Evolutionary conservation across 1,140 invertebrate species (phyloP), one percentile per base, ranked within the genome.

Genomic region (Pissodes strobi): DNA sequence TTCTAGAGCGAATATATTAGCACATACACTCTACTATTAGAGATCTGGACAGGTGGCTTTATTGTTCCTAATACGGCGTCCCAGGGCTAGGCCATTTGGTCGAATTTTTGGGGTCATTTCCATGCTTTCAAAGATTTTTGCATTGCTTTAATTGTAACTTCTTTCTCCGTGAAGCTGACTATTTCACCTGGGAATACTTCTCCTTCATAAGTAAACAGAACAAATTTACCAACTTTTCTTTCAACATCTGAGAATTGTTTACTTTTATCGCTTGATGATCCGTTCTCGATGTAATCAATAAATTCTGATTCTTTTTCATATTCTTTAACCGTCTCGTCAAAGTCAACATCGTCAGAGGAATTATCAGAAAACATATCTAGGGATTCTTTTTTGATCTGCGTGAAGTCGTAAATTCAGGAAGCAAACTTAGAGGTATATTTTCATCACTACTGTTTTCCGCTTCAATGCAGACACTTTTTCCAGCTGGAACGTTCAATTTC

Each of bases 301-400:
- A 55, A 55, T 9, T 34, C 25, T 41, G 41, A 9, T 45, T 19
- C 18, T 45, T 34, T 55, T 55, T 8, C 22, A 10, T 55, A 38
- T 21, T 55, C 51, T 37, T 41, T 22, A 10, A 10, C 12, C 8
- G 30, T 30, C 25, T 34, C 51, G 22, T 55, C 51, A 55, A 55
- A 55, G 22, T 55, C 51, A 13, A 55, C 19, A 18, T 55, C 51
- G 19, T 55, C 51, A 5, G 51, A 55, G n/a, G 51, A 55, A 19
- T 34, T 27, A 15, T 55, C 51, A 15, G 18, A 45, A 45, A 45
- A 45, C 41, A 15, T 15, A 19, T 45, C 41, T 45, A 9, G 41
- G 6, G 8, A 9, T 45, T 19, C 30, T 43, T 43, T 43, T 18
- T 13, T 43, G 10, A 13, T 13, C 8, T 13, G 9, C 9, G 6